Conservation (phyloP, 2,113 vertebrate genomes). For the Mobula birostris region DNA sequence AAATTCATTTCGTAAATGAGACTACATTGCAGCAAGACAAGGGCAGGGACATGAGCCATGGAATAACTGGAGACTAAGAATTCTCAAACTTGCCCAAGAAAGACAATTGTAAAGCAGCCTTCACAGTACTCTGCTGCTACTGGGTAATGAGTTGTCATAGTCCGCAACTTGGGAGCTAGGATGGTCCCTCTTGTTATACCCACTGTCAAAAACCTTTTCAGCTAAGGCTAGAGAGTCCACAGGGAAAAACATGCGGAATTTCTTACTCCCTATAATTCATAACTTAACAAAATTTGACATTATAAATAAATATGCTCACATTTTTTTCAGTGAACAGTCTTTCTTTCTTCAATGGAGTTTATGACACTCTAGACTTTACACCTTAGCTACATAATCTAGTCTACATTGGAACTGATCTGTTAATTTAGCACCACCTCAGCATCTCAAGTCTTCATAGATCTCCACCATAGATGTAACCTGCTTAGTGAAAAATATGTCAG, state of each 20-base stretch:
- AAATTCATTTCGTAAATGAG: neutral
- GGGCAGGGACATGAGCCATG: neutral
- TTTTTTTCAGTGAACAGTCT: neutral
- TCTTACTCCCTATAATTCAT: neutral
- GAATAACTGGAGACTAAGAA: neutral
- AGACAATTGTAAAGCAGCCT: neutral
- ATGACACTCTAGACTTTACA: neutral
- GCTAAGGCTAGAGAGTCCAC: neutral
- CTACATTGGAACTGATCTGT: neutral
- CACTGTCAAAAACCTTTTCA: neutral
- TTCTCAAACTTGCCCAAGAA: neutral
- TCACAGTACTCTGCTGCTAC: neutral
- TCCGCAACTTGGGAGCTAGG: neutral
- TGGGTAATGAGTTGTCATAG: neutral
- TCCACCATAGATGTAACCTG: neutral
- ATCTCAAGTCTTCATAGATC: neutral
- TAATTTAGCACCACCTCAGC: neutral
- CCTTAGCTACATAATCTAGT: neutral
- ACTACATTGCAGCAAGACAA: neutral
- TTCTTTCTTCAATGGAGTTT: neutral
- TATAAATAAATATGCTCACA: neutral
- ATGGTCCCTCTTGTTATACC: neutral
- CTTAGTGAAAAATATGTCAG: neutral
- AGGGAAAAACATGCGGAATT: neutral
- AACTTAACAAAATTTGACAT: neutral